Conservation (phyloP, 2,888 invertebrate genomes). For the Apodemia duryi region DNA sequence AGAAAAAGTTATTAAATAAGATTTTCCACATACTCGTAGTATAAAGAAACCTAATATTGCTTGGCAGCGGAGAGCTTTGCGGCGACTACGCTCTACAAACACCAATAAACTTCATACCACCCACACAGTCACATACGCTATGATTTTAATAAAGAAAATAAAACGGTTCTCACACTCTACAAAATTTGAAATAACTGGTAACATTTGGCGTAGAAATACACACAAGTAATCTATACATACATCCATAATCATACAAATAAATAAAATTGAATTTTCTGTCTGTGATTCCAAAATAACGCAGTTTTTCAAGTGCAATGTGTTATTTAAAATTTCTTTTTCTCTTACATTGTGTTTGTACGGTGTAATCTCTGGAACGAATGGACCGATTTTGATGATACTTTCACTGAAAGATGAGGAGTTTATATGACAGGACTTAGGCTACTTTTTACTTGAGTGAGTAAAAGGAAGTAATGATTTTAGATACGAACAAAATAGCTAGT, state of each 20-base stretch:
- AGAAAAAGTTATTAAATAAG: background rate
- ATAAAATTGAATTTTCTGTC: too few species aligned
- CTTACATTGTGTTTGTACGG: too few species aligned
- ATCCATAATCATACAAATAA: too few species aligned
- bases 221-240: background rate
- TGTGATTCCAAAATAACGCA: too few species aligned
- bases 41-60: constrained; percentile 11
- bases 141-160: constrained; percentile 11
- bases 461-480: too few species aligned
- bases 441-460: too few species aligned
- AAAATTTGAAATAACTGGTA: background rate
- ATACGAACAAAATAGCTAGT: background rate
- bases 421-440: too few species aligned
- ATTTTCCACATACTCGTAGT: background rate
- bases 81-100: background rate
- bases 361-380: too few species aligned
- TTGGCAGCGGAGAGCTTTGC: background rate
- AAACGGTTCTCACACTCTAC: background rate
- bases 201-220: background rate
- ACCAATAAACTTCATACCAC: constrained; percentile 2
- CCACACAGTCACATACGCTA: background rate
- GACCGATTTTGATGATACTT: too few species aligned
- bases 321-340: too few species aligned
- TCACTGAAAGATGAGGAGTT: too few species aligned
- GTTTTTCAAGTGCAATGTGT: too few species aligned